Evolutionary conservation across 2,113 vertebrate species (phyloP), one percentile per base, ranked within the genome.

Genomic region (Rhodinocichla rosea): DNA sequence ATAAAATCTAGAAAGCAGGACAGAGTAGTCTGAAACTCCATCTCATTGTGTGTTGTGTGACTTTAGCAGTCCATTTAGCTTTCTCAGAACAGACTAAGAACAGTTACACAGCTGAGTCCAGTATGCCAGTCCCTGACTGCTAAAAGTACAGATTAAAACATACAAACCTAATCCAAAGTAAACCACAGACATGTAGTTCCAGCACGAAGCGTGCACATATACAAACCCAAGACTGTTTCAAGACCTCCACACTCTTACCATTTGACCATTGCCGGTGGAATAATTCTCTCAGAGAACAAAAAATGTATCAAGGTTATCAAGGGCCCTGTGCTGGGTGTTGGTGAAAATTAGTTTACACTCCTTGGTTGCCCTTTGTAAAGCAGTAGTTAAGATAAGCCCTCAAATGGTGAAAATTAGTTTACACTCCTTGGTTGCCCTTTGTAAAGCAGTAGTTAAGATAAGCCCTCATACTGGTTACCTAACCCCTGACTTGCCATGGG

Each of bases 121-220:
- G 45, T 35, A 79, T 82, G 62, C 83, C 63, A 63, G 53, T 59
- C 73, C 17, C 37, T 91, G 60, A 71, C 40, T 92, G 87, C 92
- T 87, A 92, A 89, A 92, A 89, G 15, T 50, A 75, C n/a, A 78
- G 77, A 94, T 84, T 82, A 89, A 95, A 94, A 71, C 52, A 78
- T 23, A 71, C 30, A 83, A 88, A 87, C 17, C 27, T 75, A 59
- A 56, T 90, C 92, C 94, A 94, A 97, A 95, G 32, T 71, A 95
- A 95, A 91, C 33, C 83, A 71, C 2, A 50, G 64, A 84, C 35
- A 75, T 44, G 13, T 26, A 50, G 78, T 95, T 93, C 60, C 60
- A 87, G 74, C 39, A 92, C 5, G 1, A 94, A 89, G 78, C 32
- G 13, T 70, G 64, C 64, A 68, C 44, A 75, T 67, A 42, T 32